Evolutionary conservation across 2,797 vertebrate species (phyloP), one percentile per base, ranked within the genome.

Genomic region (Galago senegalensis): DNA sequence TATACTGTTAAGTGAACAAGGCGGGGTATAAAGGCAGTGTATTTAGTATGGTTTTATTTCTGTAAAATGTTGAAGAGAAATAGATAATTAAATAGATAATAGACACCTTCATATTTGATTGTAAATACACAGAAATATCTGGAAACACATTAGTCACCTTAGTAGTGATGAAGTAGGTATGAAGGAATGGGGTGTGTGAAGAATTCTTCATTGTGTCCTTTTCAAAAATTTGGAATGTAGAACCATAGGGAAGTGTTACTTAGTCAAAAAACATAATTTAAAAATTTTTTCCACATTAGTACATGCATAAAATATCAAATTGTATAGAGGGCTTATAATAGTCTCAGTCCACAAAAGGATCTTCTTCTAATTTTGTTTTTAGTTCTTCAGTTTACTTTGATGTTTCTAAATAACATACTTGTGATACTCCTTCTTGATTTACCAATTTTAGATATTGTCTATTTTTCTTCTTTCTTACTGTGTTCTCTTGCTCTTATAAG

Each of bases 341-440:
- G 25, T 83, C 17, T 79, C 31, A 90, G 17, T 85, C 21, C 40
- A 49, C 69, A 77, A 29, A 86, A 77, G 46, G 70, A 86, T 79
- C 20, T 65, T 89, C 67, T 86, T 58, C 49, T 63, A 81, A 89
- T 86, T 86, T 85, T 65, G 20, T 43, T 69, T 93, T 86, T 60
- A 65, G 49, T 69, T 93, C 40, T 61, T 91, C 60, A 89, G 46
- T 86, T 87, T 86, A 43, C 46, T 83, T 79, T 79, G 11, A 56
- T 82, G 92, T 77, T 56, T 58, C 46, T 70, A 72, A 53, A 77
- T 58, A 95, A 89, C 81, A 34, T 53, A 29, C 31, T 72, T 92
- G 65, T 31, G n/a, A 46, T 88, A 40, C 9, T 89, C 61, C 75
- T 93, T 88, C 53, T 94, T 81, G 49, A 88, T 75, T 91, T 92